Percentiles rank a stretch among this genome's conserved stretches.
Conservation (phyloP, 2,797 vertebrate genomes). For the Prionace glauca region DNA sequence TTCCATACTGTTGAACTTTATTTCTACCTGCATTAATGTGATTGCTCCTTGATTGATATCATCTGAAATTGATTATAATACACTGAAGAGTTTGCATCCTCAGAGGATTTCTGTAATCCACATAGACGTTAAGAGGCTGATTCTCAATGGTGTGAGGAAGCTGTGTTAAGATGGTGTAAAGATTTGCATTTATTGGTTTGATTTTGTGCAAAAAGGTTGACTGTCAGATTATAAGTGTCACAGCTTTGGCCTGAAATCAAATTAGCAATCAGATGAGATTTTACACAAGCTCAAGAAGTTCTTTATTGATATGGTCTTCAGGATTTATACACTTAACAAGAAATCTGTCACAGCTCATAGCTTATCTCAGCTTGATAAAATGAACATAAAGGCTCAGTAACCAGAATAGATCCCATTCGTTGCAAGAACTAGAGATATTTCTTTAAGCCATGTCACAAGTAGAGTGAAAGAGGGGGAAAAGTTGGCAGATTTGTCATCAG, state of each 20-base stretch:
- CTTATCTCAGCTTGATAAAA: no score
- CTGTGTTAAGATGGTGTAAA: not conserved
- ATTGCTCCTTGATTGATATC: not conserved
- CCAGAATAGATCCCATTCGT: not conserved
- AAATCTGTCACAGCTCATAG: no score
- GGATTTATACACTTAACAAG: not conserved
- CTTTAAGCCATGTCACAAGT: not conserved
- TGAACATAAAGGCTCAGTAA: no score
- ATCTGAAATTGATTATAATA: no score
- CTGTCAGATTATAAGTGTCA: not conserved
- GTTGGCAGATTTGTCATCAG: not conserved
- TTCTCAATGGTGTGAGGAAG: not conserved
- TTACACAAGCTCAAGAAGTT: not conserved
- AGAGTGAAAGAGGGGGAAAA: no score
- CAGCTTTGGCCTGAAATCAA: not conserved
- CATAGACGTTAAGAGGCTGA: not conserved
- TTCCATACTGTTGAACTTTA: no score
- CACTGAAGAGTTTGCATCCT: not conserved
- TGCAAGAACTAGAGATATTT: not conserved
- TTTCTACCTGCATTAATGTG: not conserved
- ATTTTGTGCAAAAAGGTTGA: not conserved
- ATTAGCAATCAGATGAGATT: not conserved
- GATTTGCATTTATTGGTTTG: not conserved
- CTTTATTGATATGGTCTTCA: not conserved
- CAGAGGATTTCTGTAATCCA: no score